These are phyloP conservation scores for Pseudachorutes palmiensis DNA, from an alignment of 1,140 invertebrate species.

Conservation along the genomic window DNA sequence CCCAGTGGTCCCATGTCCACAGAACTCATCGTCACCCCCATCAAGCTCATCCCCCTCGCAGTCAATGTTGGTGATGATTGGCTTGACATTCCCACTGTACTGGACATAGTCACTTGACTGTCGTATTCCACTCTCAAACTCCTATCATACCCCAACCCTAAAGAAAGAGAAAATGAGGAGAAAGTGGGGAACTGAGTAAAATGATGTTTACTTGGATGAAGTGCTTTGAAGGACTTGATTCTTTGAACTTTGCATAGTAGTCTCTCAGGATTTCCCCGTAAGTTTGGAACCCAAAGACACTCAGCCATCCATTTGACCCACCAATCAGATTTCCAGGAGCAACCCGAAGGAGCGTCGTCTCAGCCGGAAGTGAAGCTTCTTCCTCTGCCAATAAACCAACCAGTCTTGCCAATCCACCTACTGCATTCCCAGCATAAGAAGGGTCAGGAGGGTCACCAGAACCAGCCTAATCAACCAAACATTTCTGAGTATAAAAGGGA, in stretches of 20 bases:
- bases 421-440: neutral
- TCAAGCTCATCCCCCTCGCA: neutral
- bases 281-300: slow-evolving; percentile 10
- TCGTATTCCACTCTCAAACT: slow-evolving; percentile 8
- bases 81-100: neutral
- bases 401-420: neutral
- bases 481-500: neutral
- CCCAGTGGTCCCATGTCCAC: neutral
- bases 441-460: neutral
- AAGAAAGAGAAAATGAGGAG: neutral
- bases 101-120: neutral
- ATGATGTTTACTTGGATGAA: neutral
- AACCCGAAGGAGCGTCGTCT: neutral
- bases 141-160: slow-evolving; percentile 10
- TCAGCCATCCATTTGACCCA: slow-evolving; percentile 18
- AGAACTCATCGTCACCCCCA: neutral
- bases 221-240: neutral
- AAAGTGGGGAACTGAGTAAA: too few species aligned
- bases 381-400: neutral
- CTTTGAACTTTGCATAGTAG: neutral
- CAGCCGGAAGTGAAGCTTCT: neutral
- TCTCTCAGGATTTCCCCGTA: neutral
- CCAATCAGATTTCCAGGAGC: slow-evolving; percentile 22
- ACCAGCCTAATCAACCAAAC: too few species aligned
- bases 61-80: slow-evolving; percentile 4